Evolutionary conservation across 2,797 vertebrate genomes (phyloP).

Genomic region (Paguma larvata): DNA sequence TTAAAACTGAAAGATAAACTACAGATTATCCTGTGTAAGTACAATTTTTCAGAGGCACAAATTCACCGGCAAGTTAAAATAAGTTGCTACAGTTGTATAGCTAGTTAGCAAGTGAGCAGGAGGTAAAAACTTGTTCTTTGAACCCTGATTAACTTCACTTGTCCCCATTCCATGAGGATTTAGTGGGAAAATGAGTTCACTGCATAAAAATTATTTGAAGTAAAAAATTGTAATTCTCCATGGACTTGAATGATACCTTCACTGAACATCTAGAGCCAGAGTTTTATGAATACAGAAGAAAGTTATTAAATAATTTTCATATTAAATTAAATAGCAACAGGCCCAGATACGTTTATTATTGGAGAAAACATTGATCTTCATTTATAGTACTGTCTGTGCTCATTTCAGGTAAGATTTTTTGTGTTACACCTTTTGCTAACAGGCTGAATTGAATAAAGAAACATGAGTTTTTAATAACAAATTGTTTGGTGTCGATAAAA

Average conservation of each 20-base stretch:
- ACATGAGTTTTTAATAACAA: neutral
- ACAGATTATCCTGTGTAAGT: neutral
- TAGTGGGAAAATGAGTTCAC: neutral
- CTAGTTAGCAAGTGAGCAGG: neutral
- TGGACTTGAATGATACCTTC: neutral
- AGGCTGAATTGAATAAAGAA: neutral
- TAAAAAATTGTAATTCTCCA: slow-evolving; percentile 5
- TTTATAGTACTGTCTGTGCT: neutral
- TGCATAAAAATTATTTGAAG: neutral
- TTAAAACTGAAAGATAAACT: neutral
- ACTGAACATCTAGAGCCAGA: neutral
- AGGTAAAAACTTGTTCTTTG: neutral
- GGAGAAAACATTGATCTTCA: slow-evolving; percentile 32
- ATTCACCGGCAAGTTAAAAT: neutral
- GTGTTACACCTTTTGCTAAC: slow-evolving; percentile 43
- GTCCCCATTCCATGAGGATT: neutral
- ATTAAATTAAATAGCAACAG: neutral
- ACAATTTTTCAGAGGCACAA: neutral
- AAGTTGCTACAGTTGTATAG: neutral
- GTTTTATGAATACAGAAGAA: neutral
- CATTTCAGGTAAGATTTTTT: slow-evolving; percentile 35
- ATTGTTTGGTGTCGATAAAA: slow-evolving; percentile 32
- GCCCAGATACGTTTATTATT: neutral
- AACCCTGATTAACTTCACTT: neutral
- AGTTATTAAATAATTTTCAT: neutral